These are phyloP conservation scores for Sus cebifrons DNA, from an alignment of 2,797 vertebrate species.

Conservation along the genomic window DNA sequence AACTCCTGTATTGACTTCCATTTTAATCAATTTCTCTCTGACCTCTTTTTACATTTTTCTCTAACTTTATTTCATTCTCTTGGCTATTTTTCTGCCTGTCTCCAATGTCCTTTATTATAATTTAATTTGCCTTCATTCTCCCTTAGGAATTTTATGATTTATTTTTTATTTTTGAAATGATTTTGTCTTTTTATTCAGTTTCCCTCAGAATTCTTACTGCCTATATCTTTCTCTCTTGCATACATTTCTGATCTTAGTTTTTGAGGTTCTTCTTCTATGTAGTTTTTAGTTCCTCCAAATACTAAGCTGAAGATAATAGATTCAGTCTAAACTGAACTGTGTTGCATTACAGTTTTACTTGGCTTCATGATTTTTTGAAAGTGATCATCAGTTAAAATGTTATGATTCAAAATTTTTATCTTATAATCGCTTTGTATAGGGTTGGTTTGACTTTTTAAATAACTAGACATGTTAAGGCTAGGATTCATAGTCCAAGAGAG, in stretches of 20 bases:
- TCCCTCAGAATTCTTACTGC: not conserved
- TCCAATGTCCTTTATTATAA: slow-evolving; percentile 53
- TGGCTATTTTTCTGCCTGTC: slow-evolving; percentile 4
- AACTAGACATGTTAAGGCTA: not conserved
- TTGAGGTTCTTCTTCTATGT: not conserved
- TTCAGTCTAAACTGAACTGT: not conserved
- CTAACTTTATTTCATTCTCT: slow-evolving; percentile 56
- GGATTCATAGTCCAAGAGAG: not conserved
- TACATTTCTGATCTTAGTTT: not conserved
- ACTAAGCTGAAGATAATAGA: not conserved
- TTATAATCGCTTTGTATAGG: not conserved
- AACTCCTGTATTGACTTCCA: not conserved
- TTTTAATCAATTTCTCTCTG: not conserved
- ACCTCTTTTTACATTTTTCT: not conserved
- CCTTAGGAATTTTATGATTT: slow-evolving; percentile 9
- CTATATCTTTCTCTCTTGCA: not conserved
- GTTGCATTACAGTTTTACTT: not conserved
- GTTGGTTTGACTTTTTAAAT: not conserved
- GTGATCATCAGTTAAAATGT: not conserved
- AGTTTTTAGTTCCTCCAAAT: not conserved
- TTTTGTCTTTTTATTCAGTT: slow-evolving; percentile 28
- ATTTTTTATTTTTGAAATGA: slow-evolving; percentile 2
- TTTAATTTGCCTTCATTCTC: slow-evolving; percentile 51
- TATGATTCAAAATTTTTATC: not conserved
- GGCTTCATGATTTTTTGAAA: not conserved